These are phyloP conservation scores for Meandrina meandrites DNA, from an alignment of 92 coral and sea anemone genomes.

Conservation along the genomic window DNA sequence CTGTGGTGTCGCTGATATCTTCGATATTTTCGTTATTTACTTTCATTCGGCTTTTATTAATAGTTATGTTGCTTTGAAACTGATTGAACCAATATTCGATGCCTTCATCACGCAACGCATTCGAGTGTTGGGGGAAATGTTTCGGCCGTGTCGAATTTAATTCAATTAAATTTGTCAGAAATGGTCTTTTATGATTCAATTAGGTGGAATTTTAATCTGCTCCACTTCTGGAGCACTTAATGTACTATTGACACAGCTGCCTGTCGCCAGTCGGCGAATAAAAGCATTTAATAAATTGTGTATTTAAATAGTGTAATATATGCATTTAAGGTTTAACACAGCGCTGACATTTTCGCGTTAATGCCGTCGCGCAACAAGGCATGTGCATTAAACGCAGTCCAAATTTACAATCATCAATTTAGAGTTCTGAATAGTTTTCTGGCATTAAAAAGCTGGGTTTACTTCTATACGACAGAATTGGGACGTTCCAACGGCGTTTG, in stretches of 20 bases:
- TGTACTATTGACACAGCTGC: not conserved
- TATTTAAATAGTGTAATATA: not conserved
- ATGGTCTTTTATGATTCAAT: not conserved
- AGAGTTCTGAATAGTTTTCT: not conserved
- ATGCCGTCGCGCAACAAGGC: not conserved
- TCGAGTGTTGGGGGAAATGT: not conserved
- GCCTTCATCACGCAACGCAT: slow-evolving; percentile 1
- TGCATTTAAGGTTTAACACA: not conserved
- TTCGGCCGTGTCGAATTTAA: not conserved
- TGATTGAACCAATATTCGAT: not conserved
- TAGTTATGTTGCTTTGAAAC: not conserved
- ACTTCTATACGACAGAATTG: not conserved
- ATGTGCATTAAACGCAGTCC: not conserved
- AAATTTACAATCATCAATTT: not conserved
- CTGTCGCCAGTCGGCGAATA: not conserved
- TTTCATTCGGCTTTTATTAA: not conserved
- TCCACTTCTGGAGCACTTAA: not conserved
- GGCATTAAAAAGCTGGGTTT: not conserved
- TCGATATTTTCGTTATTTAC: not conserved
- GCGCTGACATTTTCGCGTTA: not conserved
- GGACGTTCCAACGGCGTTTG: not conserved
- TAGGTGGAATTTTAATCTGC: not conserved
- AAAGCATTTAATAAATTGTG: not conserved
- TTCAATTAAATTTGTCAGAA: not conserved
- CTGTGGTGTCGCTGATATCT: not conserved